These are phyloP conservation scores for Dendrolimus punctatus DNA, from an alignment of 1,140 invertebrate species.

Conservation along the genomic window DNA sequence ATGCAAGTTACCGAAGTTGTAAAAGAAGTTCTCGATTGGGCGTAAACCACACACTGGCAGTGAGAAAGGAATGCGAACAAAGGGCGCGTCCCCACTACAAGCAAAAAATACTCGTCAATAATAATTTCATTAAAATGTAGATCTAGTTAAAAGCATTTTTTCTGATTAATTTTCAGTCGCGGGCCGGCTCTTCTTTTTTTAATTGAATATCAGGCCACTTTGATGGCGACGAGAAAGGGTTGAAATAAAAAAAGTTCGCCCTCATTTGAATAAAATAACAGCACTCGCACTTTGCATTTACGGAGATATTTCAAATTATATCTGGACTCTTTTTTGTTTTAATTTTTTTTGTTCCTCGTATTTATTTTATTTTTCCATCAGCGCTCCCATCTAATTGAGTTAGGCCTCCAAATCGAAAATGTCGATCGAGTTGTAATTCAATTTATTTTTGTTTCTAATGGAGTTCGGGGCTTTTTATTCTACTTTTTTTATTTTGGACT, in stretches of 20 bases:
- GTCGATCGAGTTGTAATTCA: constrained; percentile 70
- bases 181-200: constrained; percentile 65
- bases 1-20: too few species aligned
- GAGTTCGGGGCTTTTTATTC: constrained; percentile 55
- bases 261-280: constrained; percentile 73
- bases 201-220: constrained; percentile 72
- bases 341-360: constrained; percentile 63
- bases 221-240: constrained; percentile 67
- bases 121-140: constrained; percentile 73
- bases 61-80: constrained; percentile 42
- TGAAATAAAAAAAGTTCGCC: constrained; percentile 56
- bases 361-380: constrained; percentile 71
- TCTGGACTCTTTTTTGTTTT: constrained; percentile 69
- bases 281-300: constrained; percentile 70
- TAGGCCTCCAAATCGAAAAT: constrained; percentile 69
- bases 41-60: too few species aligned
- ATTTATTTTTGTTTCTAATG: constrained; percentile 73
- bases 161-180: constrained; percentile 72
- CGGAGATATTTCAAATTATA: constrained; percentile 72
- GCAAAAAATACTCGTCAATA: constrained; percentile 69
- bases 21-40: too few species aligned
- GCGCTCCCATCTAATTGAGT: constrained; percentile 66
- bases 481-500: constrained; percentile 30
- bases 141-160: constrained; percentile 73
- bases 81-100: constrained; percentile 26